Percentiles rank a stretch among this genome's conserved stretches.
Conservation (phyloP, 2,888 invertebrate genomes). For the Blomia tropicalis region DNA sequence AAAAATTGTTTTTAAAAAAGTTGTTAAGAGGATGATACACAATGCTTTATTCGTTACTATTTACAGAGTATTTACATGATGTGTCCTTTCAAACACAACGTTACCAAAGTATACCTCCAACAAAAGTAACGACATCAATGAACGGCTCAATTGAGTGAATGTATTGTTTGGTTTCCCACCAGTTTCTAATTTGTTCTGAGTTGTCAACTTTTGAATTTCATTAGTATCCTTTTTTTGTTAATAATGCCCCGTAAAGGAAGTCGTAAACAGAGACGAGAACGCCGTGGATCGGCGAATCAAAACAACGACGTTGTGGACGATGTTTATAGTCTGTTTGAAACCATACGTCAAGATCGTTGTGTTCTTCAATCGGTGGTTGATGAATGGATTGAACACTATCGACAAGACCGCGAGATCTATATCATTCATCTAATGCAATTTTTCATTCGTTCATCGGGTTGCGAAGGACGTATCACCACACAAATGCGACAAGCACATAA, state of each 20-base stretch:
- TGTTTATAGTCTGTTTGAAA: slow-evolving; percentile 53
- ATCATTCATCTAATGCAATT: slow-evolving; percentile 90
- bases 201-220: background rate
- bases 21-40: too few species aligned
- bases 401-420: slow-evolving; percentile 72
- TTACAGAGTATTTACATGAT: too few species aligned
- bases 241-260: slow-evolving; percentile 20
- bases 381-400: slow-evolving; percentile 97
- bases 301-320: slow-evolving; percentile 21
- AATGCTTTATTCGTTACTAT: too few species aligned
- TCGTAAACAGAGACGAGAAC: slow-evolving; percentile 26
- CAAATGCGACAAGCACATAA: slow-evolving; percentile 85
- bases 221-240: background rate
- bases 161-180: background rate
- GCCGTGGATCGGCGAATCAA: slow-evolving; percentile 22
- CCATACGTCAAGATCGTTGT: slow-evolving; percentile 55
- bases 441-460: slow-evolving; percentile 93
- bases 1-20: too few species aligned
- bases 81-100: too few species aligned
- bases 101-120: too few species aligned
- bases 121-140: background rate
- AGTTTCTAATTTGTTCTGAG: background rate
- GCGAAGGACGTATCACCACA: slow-evolving; percentile 76
- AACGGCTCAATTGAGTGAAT: background rate
- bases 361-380: slow-evolving; percentile 60